Conservation (phyloP, 2,888 invertebrate genomes). For the Odontothrips loti region DNA sequence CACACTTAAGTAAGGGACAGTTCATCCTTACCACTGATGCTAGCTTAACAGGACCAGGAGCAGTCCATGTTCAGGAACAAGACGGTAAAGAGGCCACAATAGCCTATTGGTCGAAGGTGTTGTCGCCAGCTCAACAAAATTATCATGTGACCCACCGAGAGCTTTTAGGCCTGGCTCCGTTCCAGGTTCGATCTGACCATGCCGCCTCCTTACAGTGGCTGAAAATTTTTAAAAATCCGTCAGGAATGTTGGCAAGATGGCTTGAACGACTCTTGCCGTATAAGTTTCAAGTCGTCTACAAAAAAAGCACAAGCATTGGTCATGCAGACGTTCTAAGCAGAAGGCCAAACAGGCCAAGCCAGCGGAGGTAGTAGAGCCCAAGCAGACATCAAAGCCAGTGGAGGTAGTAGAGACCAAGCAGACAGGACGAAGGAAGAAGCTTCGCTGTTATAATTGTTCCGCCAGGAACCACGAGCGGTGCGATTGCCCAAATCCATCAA, state of each 20-base stretch:
- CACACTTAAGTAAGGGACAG: slow-evolving; percentile 7
- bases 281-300: slow-evolving; percentile 7
- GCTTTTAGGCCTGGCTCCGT: neutral
- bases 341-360: neutral
- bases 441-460: too few species aligned
- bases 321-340: slow-evolving; percentile 21
- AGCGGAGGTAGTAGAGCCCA: too few species aligned
- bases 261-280: neutral
- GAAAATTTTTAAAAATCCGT: slow-evolving; percentile 23
- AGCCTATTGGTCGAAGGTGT: slow-evolving; percentile 23
- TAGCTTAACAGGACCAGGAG: neutral
- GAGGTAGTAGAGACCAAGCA: neutral
- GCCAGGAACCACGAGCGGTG: too few species aligned
- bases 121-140: neutral
- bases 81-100: neutral
- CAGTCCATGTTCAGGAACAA: slow-evolving; percentile 1
- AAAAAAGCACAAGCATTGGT: neutral
- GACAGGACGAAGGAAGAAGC: too few species aligned
- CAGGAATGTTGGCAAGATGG: slow-evolving; percentile 27
- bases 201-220: slow-evolving; percentile 19
- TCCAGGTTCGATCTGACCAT: neutral
- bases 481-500: too few species aligned
- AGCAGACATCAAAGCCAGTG: neutral
- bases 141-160: too few species aligned
- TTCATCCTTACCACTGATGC: slow-evolving; percentile 15